phyloP scores from a whole-genome alignment of 2,888 invertebrate genomes.

The Brenthis daphne region DNA sequence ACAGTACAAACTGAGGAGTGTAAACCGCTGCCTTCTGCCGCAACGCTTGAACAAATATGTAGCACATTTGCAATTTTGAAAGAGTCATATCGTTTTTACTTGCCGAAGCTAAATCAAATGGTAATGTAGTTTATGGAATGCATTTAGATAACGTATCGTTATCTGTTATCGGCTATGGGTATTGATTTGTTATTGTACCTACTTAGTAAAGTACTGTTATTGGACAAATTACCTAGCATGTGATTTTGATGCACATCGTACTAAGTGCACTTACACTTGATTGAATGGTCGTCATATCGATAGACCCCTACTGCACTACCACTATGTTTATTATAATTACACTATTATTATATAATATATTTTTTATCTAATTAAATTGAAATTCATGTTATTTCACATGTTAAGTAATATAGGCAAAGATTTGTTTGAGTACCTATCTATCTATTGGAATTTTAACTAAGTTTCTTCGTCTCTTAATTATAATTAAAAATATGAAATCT shows the following conservation, averaged over 20 bases:
- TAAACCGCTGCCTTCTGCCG: conserved; percentile 34
- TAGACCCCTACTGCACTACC: background rate
- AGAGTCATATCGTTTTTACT: background rate
- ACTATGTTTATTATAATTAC: background rate
- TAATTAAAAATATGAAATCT: background rate
- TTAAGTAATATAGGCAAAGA: too few species aligned
- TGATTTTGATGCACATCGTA: conserved; percentile 20
- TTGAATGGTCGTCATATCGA: conserved; percentile 6
- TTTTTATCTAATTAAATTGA: background rate
- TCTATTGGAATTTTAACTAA: too few species aligned
- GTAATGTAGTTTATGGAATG: conserved; percentile 5
- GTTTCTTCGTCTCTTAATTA: background rate
- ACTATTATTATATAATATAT: background rate
- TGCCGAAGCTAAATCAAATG: background rate
- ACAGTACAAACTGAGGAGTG: conserved; percentile 26
- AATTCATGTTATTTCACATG: background rate
- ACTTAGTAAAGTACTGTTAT: conserved; percentile 7
- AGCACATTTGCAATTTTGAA: background rate
- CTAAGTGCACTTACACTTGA: conserved; percentile 20
- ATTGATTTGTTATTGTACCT: conserved; percentile 24
- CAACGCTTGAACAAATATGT: conserved; percentile 18
- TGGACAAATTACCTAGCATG: conserved; percentile 19
- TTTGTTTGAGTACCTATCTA: too few species aligned
- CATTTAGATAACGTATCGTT: conserved; percentile 17
- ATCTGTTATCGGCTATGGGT: conserved; percentile 21